Conservation (phyloP, 2,113 vertebrate genomes). For the Crotalus viridis region DNA sequence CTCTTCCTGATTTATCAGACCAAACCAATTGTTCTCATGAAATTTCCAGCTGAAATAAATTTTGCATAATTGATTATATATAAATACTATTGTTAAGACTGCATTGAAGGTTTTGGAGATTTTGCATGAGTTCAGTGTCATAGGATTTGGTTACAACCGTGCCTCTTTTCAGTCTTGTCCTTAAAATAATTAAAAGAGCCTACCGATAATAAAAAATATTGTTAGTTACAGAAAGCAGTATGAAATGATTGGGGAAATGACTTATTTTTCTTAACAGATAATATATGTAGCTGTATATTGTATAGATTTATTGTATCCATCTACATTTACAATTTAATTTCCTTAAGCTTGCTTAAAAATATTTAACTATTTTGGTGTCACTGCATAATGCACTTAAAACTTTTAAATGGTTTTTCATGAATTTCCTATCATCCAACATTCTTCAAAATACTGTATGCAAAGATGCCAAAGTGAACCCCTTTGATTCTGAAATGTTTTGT, state of each 20-base stretch:
- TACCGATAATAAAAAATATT: no score
- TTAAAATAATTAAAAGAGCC: no score
- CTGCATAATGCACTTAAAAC: not conserved
- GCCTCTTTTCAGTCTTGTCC: no score
- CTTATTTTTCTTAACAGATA: not conserved
- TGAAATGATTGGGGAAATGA: not conserved
- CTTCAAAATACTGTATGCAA: not conserved
- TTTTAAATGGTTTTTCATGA: not conserved
- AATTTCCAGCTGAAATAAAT: no score
- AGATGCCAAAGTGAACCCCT: not conserved
- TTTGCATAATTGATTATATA: no score
- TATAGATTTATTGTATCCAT: not conserved
- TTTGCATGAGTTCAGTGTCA: no score
- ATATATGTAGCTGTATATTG: not conserved
- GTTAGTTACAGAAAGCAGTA: not conserved
- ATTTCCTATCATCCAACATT: not conserved
- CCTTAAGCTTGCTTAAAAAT: not conserved
- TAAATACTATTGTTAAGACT: no score
- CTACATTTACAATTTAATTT: not conserved
- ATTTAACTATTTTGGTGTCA: not conserved
- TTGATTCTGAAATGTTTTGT: not conserved
- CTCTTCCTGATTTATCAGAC: no score
- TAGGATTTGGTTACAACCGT: no score
- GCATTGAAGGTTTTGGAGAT: no score
- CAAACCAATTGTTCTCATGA: no score